These are phyloP conservation scores for Sebastes fasciatus DNA, from an alignment of 2,113 vertebrate genomes.

Conservation along the genomic window DNA sequence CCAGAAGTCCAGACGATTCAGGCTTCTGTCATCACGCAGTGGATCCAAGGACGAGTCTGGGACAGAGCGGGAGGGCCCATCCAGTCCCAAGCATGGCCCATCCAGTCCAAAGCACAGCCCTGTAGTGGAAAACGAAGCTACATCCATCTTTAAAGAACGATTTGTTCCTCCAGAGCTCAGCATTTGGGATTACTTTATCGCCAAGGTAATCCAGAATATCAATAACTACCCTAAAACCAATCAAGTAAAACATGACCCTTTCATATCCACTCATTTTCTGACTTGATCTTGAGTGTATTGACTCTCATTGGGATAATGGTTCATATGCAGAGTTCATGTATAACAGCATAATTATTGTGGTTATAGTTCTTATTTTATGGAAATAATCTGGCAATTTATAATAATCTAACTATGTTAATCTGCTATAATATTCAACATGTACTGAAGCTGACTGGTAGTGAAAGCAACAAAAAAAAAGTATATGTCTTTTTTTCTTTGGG, in stretches of 20 bases:
- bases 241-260: background rate
- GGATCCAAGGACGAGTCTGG: conserved; percentile 85
- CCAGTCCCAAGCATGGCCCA: conserved; percentile 68
- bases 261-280: background rate
- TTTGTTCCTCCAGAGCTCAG: conserved; percentile 97
- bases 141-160: conserved; percentile 86
- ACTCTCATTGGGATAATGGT: background rate
- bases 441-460: background rate
- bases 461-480: background rate
- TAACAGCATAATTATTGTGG: background rate
- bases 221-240: background rate
- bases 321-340: background rate
- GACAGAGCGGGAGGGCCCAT: conserved; percentile 85
- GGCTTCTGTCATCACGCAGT: conserved; percentile 83
- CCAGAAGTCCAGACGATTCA: conserved; percentile 85
- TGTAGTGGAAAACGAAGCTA: conserved; percentile 82
- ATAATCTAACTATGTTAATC: background rate
- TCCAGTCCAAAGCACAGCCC: conserved; percentile 69
- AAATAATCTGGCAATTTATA: background rate
- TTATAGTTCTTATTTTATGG: background rate
- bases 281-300: background rate
- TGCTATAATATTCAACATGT: background rate
- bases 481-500: background rate
- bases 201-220: conserved; percentile 88
- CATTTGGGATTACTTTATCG: conserved; percentile 99